Conservation (phyloP, 1,140 invertebrate genomes). For the Parasteatoda tepidariorum region DNA sequence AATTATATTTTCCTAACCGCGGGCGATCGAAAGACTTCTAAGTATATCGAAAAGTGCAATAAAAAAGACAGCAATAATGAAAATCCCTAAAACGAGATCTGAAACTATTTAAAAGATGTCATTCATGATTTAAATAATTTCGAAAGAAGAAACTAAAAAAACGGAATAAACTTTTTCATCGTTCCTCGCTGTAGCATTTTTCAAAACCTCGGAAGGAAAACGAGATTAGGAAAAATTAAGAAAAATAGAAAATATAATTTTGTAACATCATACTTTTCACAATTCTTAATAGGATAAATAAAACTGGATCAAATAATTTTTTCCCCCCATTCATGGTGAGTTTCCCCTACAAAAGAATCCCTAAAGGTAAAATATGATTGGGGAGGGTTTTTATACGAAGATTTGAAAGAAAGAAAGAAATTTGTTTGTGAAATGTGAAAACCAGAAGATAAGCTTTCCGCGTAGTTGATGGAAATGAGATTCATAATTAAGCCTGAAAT, state of each 20-base stretch:
- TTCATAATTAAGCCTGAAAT: constrained; percentile 56
- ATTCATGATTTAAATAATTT: constrained; percentile 57
- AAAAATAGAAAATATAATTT: constrained; percentile 50
- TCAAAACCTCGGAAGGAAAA: constrained; percentile 32
- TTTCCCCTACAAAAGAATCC: background rate
- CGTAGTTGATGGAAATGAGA: constrained; percentile 56
- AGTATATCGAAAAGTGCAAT: background rate
- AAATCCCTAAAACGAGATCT: constrained; percentile 20
- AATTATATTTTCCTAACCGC: constrained; percentile 20
- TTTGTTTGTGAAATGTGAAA: constrained; percentile 45
- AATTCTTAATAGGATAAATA: constrained; percentile 50
- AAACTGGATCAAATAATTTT: constrained; percentile 35
- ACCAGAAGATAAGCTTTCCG: constrained; percentile 34
- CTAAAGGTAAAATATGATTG: constrained; percentile 14
- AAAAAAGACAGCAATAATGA: constrained; percentile 1
- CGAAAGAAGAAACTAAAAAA: background rate
- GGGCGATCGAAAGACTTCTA: constrained; percentile 13
- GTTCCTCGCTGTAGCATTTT: constrained; percentile 9
- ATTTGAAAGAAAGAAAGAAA: constrained; percentile 6
- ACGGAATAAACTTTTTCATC: background rate
- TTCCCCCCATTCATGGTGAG: background rate
- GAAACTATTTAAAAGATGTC: constrained; percentile 43
- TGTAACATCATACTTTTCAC: constrained; percentile 45
- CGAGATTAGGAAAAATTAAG: constrained; percentile 34
- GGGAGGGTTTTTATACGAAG: constrained; percentile 40